A percentile compares a stretch with the other conserved stretches of the same genome.
Conservation (phyloP, 2,113 vertebrate genomes). For the Aptenodytes patagonicus region DNA sequence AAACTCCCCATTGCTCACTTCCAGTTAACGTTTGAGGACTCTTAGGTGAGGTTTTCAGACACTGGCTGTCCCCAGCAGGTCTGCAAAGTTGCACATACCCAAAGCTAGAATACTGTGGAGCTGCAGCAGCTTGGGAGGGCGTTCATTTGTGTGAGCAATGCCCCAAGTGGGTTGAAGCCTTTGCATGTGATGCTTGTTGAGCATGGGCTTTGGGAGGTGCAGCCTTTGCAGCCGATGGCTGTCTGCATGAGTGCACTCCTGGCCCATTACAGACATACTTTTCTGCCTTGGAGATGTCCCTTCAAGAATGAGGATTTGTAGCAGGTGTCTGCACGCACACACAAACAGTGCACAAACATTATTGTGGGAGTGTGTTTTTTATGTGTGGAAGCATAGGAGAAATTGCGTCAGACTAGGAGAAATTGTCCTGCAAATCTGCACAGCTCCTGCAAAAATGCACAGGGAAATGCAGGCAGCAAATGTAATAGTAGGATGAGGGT, state of each 20-base stretch:
- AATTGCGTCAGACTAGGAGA: not conserved
- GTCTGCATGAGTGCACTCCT: not conserved
- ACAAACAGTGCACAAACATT: not conserved
- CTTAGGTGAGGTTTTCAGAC: not conserved
- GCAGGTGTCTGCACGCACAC: not conserved
- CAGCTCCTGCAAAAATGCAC: not conserved
- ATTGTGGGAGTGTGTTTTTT: not conserved
- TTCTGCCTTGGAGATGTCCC: not conserved
- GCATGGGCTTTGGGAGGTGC: not conserved
- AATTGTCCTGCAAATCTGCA: not conserved
- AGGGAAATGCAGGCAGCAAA: not conserved
- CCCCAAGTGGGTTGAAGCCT: not conserved
- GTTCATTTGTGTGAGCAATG: accelerated
- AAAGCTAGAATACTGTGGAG: not conserved
- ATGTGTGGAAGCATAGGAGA: not conserved
- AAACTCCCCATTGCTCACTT: not conserved
- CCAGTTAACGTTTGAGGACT: not conserved
- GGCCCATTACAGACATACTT: accelerated
- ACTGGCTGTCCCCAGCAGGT: not conserved
- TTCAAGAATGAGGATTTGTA: not conserved
- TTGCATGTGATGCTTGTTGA: not conserved
- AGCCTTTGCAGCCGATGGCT: not conserved
- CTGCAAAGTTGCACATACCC: not conserved
- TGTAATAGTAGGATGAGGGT: not conserved
- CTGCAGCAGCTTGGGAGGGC: not conserved